Conservation (phyloP, 2,797 vertebrate species). For the Gadopsis bispinosus region DNA sequence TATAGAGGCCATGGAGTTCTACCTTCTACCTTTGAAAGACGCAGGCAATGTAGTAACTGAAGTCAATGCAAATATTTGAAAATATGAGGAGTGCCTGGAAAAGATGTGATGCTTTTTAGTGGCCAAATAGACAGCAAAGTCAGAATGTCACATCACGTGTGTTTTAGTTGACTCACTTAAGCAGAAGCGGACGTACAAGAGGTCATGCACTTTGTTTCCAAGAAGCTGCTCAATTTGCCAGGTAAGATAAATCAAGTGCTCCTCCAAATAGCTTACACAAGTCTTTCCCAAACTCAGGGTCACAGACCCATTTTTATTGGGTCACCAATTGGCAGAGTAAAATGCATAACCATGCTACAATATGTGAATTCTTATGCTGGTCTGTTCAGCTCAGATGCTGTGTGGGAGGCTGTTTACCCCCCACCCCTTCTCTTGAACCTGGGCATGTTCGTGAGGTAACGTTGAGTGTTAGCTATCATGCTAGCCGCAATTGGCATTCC, state of each 20-base stretch:
- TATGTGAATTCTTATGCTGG: too few species aligned
- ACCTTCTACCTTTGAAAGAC: constrained; percentile 6
- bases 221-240: not conserved
- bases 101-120: not conserved
- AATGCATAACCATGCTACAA: too few species aligned
- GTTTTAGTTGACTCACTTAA: not conserved
- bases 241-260: not conserved
- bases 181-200: not conserved
- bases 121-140: not conserved
- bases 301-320: too few species aligned
- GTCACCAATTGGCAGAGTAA: too few species aligned
- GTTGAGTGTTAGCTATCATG: too few species aligned
- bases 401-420: too few species aligned
- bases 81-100: constrained; percentile 4
- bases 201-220: not conserved
- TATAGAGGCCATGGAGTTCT: constrained; percentile 38
- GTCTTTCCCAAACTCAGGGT: too few species aligned
- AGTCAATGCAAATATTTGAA: constrained; percentile 24
- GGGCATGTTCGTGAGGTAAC: too few species aligned
- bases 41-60: not conserved
- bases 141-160: not conserved
- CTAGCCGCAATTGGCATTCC: too few species aligned
- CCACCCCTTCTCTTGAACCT: too few species aligned
- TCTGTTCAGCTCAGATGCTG: too few species aligned
- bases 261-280: constrained; percentile 15